Conservation (phyloP, 1,140 invertebrate genomes). For the Bombus sibiricus region DNA sequence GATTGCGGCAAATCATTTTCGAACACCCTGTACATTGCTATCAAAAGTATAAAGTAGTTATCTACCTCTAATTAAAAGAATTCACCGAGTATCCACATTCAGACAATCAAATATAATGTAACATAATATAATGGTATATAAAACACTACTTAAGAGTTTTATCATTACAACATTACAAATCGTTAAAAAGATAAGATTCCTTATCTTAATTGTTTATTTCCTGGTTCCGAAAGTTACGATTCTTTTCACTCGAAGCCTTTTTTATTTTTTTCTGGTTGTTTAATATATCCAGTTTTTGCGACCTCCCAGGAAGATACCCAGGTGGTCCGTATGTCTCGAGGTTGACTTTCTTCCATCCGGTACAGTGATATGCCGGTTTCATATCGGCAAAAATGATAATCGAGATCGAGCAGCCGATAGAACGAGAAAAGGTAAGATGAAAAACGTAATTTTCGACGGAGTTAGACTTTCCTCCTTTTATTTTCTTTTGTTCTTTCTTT, state of each 20-base stretch:
- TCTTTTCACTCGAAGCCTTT: neutral
- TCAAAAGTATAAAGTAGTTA: neutral
- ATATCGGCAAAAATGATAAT: conserved; percentile 52
- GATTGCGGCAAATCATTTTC: no score
- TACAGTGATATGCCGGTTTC: conserved; percentile 47
- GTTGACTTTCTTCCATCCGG: conserved; percentile 37
- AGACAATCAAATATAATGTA: neutral
- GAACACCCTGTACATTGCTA: neutral
- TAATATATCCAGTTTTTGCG: conserved; percentile 69
- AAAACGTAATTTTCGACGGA: conserved; percentile 37
- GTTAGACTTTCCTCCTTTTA: neutral
- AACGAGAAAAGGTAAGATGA: conserved; percentile 16
- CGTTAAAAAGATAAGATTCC: neutral
- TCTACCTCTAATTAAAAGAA: neutral
- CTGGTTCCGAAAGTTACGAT: neutral
- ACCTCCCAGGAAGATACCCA: conserved; percentile 57
- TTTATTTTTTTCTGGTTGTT: conserved; percentile 34
- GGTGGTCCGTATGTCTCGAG: conserved; percentile 59
- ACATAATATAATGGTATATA: neutral
- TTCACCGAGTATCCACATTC: no score
- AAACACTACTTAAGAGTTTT: no score
- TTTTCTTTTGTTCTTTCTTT: neutral
- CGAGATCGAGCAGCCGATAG: conserved; percentile 42
- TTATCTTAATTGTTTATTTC: neutral
- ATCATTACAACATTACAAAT: neutral